phyloP scores from a whole-genome alignment of 2,888 invertebrate species.

The Microctonus brassicae region DNA sequence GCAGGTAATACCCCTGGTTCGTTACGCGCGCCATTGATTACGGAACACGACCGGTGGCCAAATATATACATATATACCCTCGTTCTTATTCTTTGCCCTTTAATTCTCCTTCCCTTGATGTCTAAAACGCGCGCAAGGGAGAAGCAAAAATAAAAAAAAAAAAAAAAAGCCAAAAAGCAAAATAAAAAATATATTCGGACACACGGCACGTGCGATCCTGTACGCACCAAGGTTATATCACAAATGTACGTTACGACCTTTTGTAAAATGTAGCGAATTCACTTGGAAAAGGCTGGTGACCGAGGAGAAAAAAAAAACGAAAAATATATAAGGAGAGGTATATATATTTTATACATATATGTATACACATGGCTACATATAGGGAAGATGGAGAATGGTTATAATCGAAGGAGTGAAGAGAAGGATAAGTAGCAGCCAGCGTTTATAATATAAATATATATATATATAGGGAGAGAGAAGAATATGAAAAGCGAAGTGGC shows the following conservation, averaged over 20 bases:
- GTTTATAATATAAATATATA: too few species aligned
- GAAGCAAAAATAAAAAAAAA: background rate
- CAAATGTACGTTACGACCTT: slow-evolving; percentile 48
- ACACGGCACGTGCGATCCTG: slow-evolving; percentile 28
- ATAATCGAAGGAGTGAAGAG: slow-evolving; percentile 20
- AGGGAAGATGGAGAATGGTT: slow-evolving; percentile 11
- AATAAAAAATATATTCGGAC: slow-evolving; percentile 20
- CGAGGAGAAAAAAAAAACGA: background rate
- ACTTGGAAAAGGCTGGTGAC: slow-evolving; percentile 34
- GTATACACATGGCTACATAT: slow-evolving; percentile 8
- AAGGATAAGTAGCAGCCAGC: background rate
- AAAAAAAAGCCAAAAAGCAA: background rate
- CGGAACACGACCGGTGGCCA: slow-evolving; percentile 49
- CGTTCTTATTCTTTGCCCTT: slow-evolving; percentile 35
- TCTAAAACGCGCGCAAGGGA: background rate
- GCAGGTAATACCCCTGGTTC: slow-evolving; percentile 57
- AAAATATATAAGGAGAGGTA: background rate
- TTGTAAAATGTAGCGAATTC: slow-evolving; percentile 60
- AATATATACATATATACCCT: slow-evolving; percentile 9
- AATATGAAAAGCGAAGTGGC: slow-evolving; percentile 8
- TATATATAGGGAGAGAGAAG: slow-evolving; percentile 11
- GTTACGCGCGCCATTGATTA: slow-evolving; percentile 57
- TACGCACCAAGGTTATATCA: slow-evolving; percentile 23
- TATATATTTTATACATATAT: background rate
- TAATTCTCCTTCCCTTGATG: slow-evolving; percentile 7